Evolutionary conservation across 2,113 vertebrate genomes (phyloP).

Genomic region (Dicerorhinus sumatrensis): DNA sequence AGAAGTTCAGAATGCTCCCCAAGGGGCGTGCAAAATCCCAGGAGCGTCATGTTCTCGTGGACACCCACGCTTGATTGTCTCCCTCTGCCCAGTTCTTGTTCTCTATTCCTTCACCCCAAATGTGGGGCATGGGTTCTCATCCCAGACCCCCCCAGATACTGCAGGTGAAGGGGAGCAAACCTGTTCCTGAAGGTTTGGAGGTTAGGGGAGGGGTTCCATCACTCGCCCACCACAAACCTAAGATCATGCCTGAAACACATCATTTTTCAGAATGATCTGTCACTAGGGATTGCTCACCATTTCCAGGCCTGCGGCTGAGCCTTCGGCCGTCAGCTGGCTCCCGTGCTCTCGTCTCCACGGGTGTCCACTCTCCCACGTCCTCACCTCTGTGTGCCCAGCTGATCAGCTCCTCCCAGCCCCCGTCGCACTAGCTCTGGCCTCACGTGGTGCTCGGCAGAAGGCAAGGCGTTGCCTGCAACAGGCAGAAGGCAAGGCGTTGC

Average conservation of each 20-base stretch:
- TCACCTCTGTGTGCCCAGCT: neutral
- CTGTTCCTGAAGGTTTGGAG: neutral
- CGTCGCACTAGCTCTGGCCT: neutral
- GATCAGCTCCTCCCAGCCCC: neutral
- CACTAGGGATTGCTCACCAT: neutral
- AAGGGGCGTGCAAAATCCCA: too few relatives aligned
- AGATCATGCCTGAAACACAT: too few relatives aligned
- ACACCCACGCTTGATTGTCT: fast-evolving
- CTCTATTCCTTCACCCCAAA: neutral
- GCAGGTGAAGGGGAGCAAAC: neutral
- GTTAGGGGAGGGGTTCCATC: neutral
- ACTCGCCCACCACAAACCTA: neutral
- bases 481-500: neutral
- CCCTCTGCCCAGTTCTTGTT: too few relatives aligned
- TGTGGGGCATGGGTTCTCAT: neutral
- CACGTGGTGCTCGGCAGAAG: neutral
- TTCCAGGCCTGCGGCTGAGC: neutral
- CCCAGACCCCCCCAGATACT: neutral
- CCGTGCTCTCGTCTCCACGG: fast-evolving
- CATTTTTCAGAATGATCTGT: neutral
- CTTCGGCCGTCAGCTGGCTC: neutral
- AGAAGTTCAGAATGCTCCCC: neutral
- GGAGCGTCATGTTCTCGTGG: neutral
- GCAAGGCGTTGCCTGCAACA: too few relatives aligned
- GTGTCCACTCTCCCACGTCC: neutral